Evolutionary conservation across 2,113 vertebrate genomes (phyloP), one percentile per base, ranked within the genome.

Genomic region (Eulemur rufifrons): DNA sequence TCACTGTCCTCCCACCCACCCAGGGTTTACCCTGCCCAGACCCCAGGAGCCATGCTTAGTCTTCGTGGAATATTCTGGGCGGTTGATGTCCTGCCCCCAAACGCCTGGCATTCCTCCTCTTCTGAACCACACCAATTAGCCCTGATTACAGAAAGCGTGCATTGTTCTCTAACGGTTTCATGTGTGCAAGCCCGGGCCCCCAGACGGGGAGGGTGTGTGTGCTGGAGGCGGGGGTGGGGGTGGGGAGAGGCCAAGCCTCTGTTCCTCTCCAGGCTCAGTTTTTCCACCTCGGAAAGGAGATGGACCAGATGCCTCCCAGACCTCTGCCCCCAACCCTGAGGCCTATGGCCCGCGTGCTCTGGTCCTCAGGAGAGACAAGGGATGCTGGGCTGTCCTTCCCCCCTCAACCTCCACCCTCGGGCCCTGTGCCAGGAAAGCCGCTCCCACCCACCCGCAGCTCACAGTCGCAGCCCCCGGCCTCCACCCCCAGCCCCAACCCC

Each of bases 111-210:
- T 56, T 45, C 37, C 39, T 80, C 37, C 83, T 69, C 54, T 37
- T 86, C 29, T 1, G 59, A 90, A 94, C 96, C 91, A 76, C 91
- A 95, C 81, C 96, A 95, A 87, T 97, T 92, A 97, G 95, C 86
- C 52, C 95, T 97, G 97, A 97, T 97, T 97, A 80, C 96, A 96
- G 95, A 97, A 96, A 89, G 92, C 64, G 4, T 0, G 69, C 82
- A 93, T 89, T 97, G 91, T 89, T 95, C 89, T 91, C 89, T 61
- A 50, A 42, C 3, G 2, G 89, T 71, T 61, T 56, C 93, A 39
- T 80, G 68, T 66, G 78, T 71, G 29, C 50, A 14, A 23, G 54
- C 50, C 59, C 86, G 39, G 8, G 34, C 54, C 86, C 90, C 39
- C 74, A 66, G 81, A 71, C 27, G 11, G 25, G 34, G n/a, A 18